Percentiles rank a stretch among this genome's conserved stretches.
phyloP scores from a whole-genome alignment of 2,797 vertebrate genomes.

The Acanthurus lineatus region DNA sequence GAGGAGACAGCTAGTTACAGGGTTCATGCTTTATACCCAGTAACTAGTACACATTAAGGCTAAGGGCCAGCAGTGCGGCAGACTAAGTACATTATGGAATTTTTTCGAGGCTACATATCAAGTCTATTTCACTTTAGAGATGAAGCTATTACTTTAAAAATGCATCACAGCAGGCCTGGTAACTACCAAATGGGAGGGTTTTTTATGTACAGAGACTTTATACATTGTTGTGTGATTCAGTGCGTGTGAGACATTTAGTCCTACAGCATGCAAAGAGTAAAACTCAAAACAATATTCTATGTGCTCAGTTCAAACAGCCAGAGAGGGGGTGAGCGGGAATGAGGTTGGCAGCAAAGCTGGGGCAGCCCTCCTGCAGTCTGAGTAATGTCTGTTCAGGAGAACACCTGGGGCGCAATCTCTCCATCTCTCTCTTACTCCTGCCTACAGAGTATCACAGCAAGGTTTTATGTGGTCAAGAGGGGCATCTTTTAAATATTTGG shows the following conservation, averaged over 20 bases:
- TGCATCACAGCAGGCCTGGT: background rate
- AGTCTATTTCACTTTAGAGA: background rate
- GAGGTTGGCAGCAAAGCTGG: conserved; percentile 61
- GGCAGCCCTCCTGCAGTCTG: conserved; percentile 67
- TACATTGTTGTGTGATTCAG: background rate
- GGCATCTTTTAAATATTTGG: conserved; percentile 38
- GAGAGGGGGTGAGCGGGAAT: conserved; percentile 29
- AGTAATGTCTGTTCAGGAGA: conserved; percentile 70
- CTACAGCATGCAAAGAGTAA: conserved; percentile 6
- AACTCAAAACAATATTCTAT: conserved; percentile 16
- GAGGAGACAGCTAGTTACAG: conserved; percentile 22
- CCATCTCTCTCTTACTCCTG: conserved; percentile 42
- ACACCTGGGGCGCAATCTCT: conserved; percentile 51
- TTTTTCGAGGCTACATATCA: conserved; percentile 5
- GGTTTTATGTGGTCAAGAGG: conserved; percentile 30
- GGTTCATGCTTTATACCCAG: conserved; percentile 39
- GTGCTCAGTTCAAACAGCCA: conserved; percentile 32
- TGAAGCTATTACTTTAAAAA: background rate
- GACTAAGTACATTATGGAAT: background rate
- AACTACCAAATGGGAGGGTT: background rate
- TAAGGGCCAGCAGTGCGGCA: conserved; percentile 21
- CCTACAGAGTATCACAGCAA: conserved; percentile 42
- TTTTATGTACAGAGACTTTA: background rate
- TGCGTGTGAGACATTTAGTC: background rate
- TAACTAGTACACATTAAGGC: conserved; percentile 41